These are phyloP conservation scores for Scaptodrosophila lebanonensis DNA, from an alignment of 1,140 invertebrate species.

Conservation along the genomic window DNA sequence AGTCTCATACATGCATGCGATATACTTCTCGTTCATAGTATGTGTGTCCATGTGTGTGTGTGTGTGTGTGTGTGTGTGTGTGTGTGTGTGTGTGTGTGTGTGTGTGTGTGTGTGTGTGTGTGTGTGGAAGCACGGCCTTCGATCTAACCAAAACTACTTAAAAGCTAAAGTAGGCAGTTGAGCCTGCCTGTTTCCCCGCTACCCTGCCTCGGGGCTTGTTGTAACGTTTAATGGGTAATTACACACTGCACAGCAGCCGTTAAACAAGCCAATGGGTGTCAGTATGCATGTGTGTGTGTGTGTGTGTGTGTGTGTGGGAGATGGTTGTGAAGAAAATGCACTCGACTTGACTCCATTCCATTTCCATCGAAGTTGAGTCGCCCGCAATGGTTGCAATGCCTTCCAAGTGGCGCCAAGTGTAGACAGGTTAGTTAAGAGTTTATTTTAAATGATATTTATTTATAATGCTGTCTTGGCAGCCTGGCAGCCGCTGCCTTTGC, in stretches of 20 bases:
- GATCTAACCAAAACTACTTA: conserved; percentile 59
- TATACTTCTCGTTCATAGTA: too few relatives aligned
- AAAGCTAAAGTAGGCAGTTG: conserved; percentile 52
- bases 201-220: conserved; percentile 22
- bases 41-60: too few relatives aligned
- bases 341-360: conserved; percentile 56
- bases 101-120: too few relatives aligned
- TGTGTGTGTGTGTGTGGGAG: background rate
- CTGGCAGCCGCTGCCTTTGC: background rate
- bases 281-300: conserved; percentile 2
- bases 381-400: conserved; percentile 11
- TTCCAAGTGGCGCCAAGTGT: conserved; percentile 44
- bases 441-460: conserved; percentile 73
- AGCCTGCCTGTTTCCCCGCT: background rate
- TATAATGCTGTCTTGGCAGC: conserved; percentile 49
- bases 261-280: conserved; percentile 38
- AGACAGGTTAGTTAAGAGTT: conserved; percentile 71
- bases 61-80: too few relatives aligned
- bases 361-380: conserved; percentile 15
- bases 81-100: too few relatives aligned
- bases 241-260: conserved; percentile 58
- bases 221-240: conserved; percentile 65
- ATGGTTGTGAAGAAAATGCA: conserved; percentile 43
- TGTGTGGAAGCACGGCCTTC: too few relatives aligned
- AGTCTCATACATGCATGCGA: too few relatives aligned